A percentile compares a stretch with the other conserved stretches of the same genome.
These are phyloP conservation scores for Babyrousa celebensis DNA, from an alignment of 2,797 vertebrate species.

Conservation along the genomic window DNA sequence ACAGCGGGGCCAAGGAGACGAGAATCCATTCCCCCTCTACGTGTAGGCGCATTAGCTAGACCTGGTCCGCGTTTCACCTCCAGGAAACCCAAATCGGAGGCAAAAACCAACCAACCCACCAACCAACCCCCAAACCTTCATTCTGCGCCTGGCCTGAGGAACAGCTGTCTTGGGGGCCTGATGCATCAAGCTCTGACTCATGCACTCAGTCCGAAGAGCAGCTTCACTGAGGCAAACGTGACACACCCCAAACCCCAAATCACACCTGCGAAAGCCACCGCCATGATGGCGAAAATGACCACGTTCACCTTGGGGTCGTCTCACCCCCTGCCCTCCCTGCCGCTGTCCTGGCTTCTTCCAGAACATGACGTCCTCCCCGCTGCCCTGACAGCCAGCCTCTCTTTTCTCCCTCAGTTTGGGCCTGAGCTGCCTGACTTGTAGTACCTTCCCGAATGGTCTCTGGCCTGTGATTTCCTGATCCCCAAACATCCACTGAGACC, in stretches of 20 bases:
- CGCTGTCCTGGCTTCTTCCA: not conserved
- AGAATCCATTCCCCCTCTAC: rapidly evolving
- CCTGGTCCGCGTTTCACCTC: not conserved
- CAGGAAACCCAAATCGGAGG: not conserved
- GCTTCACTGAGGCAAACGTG: not conserved
- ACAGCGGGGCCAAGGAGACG: rapidly evolving
- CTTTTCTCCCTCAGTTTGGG: no score
- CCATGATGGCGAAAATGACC: rapidly evolving
- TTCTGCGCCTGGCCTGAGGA: not conserved
- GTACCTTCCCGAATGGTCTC: not conserved
- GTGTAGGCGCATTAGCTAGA: not conserved
- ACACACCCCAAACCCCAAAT: rapidly evolving
- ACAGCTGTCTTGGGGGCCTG: not conserved
- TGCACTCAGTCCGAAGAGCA: not conserved
- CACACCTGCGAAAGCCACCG: no score
- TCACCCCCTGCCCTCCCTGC: no score
- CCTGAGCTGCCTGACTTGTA: not conserved
- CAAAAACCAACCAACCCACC: not conserved
- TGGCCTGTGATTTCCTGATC: not conserved
- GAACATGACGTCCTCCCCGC: rapidly evolving
- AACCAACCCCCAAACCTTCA: not conserved
- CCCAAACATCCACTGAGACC: not conserved
- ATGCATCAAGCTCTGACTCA: not conserved
- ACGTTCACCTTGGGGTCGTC: rapidly evolving
- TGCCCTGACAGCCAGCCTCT: not conserved